Evolutionary conservation across 2,797 vertebrate genomes (phyloP).

Genomic region (Epinephelus awoara): DNA sequence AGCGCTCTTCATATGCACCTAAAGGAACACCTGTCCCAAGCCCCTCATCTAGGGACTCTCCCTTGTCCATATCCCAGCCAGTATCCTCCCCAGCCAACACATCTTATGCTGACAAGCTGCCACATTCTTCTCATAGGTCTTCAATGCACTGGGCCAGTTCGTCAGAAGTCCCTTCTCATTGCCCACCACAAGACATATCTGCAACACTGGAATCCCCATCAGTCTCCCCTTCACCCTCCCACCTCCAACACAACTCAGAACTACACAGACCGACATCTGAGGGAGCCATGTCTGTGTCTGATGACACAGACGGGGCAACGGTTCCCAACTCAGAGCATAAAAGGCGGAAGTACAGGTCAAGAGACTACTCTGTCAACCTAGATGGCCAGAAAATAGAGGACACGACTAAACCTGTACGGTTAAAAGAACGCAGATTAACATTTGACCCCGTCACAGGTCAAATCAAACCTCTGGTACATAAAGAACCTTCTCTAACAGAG

Average conservation of each 20-base stretch:
- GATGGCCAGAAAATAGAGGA: conserved; percentile 93
- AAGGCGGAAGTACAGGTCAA: conserved; percentile 95
- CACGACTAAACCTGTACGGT: conserved; percentile 93
- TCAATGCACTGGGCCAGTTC: conserved; percentile 88
- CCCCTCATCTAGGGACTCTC: conserved; percentile 89
- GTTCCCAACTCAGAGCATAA: conserved; percentile 89
- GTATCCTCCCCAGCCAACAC: conserved; percentile 87
- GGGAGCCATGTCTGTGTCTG: conserved; percentile 76
- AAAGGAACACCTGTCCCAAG: conserved; percentile 89
- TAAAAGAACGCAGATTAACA: conserved; percentile 98
- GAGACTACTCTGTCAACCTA: conserved; percentile 94
- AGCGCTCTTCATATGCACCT: conserved; percentile 90
- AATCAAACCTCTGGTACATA: conserved; percentile 95
- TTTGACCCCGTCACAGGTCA: conserved; percentile 98
- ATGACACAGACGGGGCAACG: conserved; percentile 83
- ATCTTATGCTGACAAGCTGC: conserved; percentile 84
- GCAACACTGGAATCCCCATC: conserved; percentile 83
- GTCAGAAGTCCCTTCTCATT: conserved; percentile 81
- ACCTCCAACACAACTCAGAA: conserved; percentile 77
- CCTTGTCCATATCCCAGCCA: conserved; percentile 84
- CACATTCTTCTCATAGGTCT: conserved; percentile 77
- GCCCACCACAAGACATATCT: conserved; percentile 80
- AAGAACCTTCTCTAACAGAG: conserved; percentile 92
- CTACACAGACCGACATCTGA: conserved; percentile 68
- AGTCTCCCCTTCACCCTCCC: conserved; percentile 72